These are phyloP conservation scores for Podarcis cretensis DNA, from an alignment of 2,113 vertebrate genomes.

Conservation along the genomic window DNA sequence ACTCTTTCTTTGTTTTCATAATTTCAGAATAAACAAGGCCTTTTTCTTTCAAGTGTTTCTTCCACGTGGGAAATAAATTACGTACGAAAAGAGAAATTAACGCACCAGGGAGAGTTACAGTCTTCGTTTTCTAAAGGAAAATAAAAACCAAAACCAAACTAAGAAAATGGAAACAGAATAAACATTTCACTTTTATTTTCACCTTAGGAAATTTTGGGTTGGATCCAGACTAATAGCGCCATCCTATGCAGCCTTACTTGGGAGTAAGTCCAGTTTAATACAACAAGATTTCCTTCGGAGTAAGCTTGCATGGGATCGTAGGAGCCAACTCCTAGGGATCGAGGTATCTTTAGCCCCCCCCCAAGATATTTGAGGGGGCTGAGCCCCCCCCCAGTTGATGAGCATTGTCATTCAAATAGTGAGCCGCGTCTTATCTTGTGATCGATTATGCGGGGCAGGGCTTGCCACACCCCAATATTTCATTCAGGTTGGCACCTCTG, in stretches of 20 bases:
- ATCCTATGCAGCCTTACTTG: background rate
- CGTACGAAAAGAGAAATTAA: background rate
- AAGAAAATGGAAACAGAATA: background rate
- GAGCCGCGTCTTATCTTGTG: no score
- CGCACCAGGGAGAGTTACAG: background rate
- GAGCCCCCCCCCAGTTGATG: no score
- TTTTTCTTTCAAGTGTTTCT: background rate
- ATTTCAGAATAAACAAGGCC: background rate
- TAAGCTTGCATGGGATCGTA: background rate
- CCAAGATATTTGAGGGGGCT: no score
- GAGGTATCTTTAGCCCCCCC: no score
- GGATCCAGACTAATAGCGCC: background rate
- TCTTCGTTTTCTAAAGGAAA: background rate
- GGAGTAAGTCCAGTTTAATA: background rate
- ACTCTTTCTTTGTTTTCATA: background rate
- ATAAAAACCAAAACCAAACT: background rate
- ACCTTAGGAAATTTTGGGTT: background rate
- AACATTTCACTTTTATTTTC: background rate
- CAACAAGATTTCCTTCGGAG: background rate
- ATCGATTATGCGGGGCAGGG: no score
- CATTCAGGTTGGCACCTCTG: no score
- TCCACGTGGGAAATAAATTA: background rate
- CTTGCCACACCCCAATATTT: no score
- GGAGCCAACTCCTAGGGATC: no score
- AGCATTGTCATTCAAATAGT: no score